These are phyloP conservation scores for Molorchus minor DNA, from an alignment of 2,888 invertebrate genomes.

Conservation along the genomic window DNA sequence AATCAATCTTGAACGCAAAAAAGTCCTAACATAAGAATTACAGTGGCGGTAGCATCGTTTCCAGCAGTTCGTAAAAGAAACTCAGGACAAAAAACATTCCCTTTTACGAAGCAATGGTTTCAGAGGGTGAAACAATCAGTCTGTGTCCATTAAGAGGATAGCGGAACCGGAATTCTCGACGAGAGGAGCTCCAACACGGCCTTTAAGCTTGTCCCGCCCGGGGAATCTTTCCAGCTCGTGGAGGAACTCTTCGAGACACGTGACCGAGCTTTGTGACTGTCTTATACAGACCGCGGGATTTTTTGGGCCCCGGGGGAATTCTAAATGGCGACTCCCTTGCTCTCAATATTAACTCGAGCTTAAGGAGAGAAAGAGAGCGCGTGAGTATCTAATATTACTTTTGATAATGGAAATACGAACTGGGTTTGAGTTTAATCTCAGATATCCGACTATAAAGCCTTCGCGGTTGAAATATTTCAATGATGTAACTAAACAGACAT, in stretches of 20 bases:
- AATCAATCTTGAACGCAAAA: slow-evolving; percentile 41
- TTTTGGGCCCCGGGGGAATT: slow-evolving; percentile 34
- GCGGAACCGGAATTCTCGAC: slow-evolving; percentile 42
- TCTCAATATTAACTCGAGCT: slow-evolving; percentile 33
- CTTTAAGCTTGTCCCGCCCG: slow-evolving; percentile 43
- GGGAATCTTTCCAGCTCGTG: slow-evolving; percentile 38
- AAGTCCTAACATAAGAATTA: slow-evolving; percentile 42
- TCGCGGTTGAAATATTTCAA: not conserved
- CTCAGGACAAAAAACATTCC: slow-evolving; percentile 37
- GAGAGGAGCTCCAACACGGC: slow-evolving; percentile 38
- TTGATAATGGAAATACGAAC: slow-evolving; percentile 23
- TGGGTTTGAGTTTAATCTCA: slow-evolving; percentile 8
- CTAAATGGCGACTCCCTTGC: slow-evolving; percentile 37
- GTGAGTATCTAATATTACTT: slow-evolving; percentile 26
- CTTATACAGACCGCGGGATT: slow-evolving; percentile 41
- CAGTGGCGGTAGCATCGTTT: slow-evolving; percentile 41
- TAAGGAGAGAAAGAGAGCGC: slow-evolving; percentile 27
- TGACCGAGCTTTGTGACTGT: slow-evolving; percentile 45
- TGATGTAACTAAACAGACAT: too few species aligned
- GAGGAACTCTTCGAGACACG: slow-evolving; percentile 40
- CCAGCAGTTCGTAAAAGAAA: slow-evolving; percentile 46
- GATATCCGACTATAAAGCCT: slow-evolving; percentile 1
- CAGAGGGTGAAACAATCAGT: slow-evolving; percentile 50
- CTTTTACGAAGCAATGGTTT: slow-evolving; percentile 45
- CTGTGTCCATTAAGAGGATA: slow-evolving; percentile 46